Evolutionary conservation across 2,888 invertebrate genomes (phyloP).

Genomic region (Andrena chrysosceles): DNA sequence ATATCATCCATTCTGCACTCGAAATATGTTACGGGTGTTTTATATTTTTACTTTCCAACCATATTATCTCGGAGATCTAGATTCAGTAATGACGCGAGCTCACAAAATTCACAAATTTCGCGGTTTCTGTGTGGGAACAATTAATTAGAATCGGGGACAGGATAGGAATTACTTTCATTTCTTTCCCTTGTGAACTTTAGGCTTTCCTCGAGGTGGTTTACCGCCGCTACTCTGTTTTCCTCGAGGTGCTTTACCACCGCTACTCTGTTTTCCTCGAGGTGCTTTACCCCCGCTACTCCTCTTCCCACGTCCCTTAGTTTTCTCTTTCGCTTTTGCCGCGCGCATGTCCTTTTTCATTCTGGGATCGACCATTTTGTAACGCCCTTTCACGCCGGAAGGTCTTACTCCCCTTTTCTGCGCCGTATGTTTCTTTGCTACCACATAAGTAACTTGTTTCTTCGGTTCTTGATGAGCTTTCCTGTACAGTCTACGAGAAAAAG

Average conservation of each 20-base stretch:
- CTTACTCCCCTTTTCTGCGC: conserved; percentile 91
- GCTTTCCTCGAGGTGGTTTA: conserved; percentile 74
- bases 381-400: conserved; percentile 96
- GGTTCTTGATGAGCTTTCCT: conserved; percentile 94
- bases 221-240: conserved; percentile 82
- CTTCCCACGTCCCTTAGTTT: conserved; percentile 85
- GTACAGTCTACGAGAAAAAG: conserved; percentile 89
- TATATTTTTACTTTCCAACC: not conserved
- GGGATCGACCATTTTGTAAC: conserved; percentile 97
- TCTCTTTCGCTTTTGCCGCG: conserved; percentile 88
- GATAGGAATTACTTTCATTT: conserved; percentile 49
- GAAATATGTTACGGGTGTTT: not conserved
- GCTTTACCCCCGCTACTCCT: conserved; percentile 82
- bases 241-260: conserved; percentile 80
- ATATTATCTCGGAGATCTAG: not conserved
- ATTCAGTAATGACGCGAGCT: not conserved
- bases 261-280: conserved; percentile 76
- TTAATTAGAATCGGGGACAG: no score
- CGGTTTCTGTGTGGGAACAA: not conserved
- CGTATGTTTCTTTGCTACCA: conserved; percentile 95
- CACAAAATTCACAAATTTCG: not conserved
- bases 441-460: conserved; percentile 96
- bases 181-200: conserved; percentile 60
- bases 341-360: conserved; percentile 97
- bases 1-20: not conserved